phyloP scores from a whole-genome alignment of 2,113 vertebrate species.

The Osmerus eperlanus region DNA sequence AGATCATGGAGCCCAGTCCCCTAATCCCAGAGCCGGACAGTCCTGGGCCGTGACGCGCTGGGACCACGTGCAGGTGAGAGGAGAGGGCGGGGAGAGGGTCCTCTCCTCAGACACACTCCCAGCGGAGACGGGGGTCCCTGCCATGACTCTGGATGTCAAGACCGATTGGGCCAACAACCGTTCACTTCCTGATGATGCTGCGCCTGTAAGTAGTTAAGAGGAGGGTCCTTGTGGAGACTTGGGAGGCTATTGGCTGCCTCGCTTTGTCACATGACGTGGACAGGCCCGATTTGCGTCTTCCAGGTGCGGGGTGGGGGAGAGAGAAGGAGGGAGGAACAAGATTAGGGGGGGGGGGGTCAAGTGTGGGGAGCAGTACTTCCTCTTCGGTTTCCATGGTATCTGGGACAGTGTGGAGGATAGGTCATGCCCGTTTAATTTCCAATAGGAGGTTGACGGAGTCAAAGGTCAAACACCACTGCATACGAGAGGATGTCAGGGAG shows the following conservation, averaged over 20 bases:
- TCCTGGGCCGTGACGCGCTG: not conserved
- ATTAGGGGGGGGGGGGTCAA: not conserved
- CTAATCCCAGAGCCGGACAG: not conserved
- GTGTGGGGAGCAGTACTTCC: conserved; percentile 29
- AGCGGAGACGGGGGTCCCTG: too few relatives aligned
- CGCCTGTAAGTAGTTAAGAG: too few relatives aligned
- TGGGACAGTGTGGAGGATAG: conserved; percentile 23
- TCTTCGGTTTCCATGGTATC: conserved; percentile 34
- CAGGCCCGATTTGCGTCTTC: not conserved
- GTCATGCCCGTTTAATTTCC: conserved; percentile 34
- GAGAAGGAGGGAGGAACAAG: not conserved
- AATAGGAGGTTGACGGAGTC: conserved; percentile 27
- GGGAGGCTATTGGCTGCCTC: too few relatives aligned
- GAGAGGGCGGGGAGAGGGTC: not conserved
- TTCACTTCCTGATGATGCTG: conserved; percentile 10
- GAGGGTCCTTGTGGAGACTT: too few relatives aligned
- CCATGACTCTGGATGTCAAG: too few relatives aligned
- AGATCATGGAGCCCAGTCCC: not conserved
- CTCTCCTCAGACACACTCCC: not conserved
- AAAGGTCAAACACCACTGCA: conserved; percentile 12
- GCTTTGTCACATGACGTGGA: too few relatives aligned
- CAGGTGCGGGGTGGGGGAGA: not conserved
- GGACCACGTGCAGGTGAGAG: not conserved
- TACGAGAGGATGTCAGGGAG: not conserved
- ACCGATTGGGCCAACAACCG: not conserved